phyloP scores from a whole-genome alignment of 92 coral and sea anemone genomes.

The Pocillopora grandis region DNA sequence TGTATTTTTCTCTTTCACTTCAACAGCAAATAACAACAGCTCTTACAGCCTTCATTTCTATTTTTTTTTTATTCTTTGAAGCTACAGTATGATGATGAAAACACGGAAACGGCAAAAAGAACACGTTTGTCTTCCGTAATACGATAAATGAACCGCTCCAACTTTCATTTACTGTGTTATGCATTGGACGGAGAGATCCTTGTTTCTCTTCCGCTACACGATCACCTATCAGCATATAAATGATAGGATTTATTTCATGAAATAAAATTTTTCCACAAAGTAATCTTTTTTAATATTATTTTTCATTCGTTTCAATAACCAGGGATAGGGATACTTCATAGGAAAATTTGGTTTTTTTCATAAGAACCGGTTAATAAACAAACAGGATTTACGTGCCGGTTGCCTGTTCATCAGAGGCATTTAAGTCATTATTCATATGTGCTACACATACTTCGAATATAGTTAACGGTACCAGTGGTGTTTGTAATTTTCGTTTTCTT shows the following conservation, averaged over 20 bases:
- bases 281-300: not conserved
- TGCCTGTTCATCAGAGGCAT: not conserved
- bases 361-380: not conserved
- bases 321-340: not conserved
- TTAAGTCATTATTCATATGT: not conserved
- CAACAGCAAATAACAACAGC: not conserved
- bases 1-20: slow-evolving; percentile 3
- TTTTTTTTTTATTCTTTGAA: not conserved
- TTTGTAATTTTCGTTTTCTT: no score
- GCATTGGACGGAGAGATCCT: not conserved
- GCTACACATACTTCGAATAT: no score
- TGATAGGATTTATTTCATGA: not conserved
- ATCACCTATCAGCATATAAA: slow-evolving; percentile 2
- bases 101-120: not conserved
- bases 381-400: not conserved
- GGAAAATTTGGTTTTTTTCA: not conserved
- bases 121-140: not conserved
- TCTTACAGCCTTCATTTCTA: not conserved
- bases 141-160: slow-evolving; percentile 21
- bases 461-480: no score
- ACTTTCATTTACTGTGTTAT: slow-evolving; percentile 7
- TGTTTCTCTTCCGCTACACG: not conserved
- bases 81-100: not conserved
- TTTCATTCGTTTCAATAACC: slow-evolving; percentile 4
- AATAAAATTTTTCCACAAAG: not conserved